Conservation (phyloP, 1,140 invertebrate species). For the Phthorimaea operculella region DNA sequence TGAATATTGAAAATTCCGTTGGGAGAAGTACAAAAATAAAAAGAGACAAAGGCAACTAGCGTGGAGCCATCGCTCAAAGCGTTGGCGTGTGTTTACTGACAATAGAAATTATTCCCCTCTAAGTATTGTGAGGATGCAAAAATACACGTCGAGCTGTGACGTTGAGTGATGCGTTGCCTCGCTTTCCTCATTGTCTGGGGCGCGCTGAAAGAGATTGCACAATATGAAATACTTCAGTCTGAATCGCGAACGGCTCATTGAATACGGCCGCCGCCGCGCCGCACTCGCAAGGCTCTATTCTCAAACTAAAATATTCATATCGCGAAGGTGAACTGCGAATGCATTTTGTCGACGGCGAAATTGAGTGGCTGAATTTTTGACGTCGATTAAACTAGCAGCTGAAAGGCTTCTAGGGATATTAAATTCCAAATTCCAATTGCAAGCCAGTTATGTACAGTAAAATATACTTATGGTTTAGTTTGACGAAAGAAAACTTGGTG, state of each 20-base stretch:
- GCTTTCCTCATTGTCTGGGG: slow-evolving; percentile 52
- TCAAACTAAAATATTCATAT: slow-evolving; percentile 58
- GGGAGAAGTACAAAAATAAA: slow-evolving; percentile 8
- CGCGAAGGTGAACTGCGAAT: slow-evolving; percentile 36
- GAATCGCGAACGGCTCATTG: slow-evolving; percentile 53
- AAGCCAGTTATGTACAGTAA: no score
- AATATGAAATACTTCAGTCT: slow-evolving; percentile 64
- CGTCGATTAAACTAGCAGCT: no score
- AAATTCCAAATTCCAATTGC: no score
- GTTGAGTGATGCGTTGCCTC: slow-evolving; percentile 58
- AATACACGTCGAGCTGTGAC: slow-evolving; percentile 56
- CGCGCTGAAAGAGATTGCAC: slow-evolving; percentile 56
- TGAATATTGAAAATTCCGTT: slow-evolving; percentile 4
- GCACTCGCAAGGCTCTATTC: slow-evolving; percentile 23
- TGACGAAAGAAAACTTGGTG: no score
- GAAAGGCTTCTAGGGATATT: no score
- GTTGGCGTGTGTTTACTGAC: slow-evolving; percentile 42
- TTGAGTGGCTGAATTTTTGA: neutral
- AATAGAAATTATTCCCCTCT: slow-evolving; percentile 59
- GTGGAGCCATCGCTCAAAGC: slow-evolving; percentile 31
- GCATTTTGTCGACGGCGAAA: slow-evolving; percentile 15
- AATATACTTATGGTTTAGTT: no score
- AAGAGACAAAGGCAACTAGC: slow-evolving; percentile 25
- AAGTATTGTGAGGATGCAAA: slow-evolving; percentile 59
- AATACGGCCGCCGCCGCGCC: slow-evolving; percentile 36